phyloP scores from a whole-genome alignment of 2,113 vertebrate species.

The Hippocampus abdominalis region DNA sequence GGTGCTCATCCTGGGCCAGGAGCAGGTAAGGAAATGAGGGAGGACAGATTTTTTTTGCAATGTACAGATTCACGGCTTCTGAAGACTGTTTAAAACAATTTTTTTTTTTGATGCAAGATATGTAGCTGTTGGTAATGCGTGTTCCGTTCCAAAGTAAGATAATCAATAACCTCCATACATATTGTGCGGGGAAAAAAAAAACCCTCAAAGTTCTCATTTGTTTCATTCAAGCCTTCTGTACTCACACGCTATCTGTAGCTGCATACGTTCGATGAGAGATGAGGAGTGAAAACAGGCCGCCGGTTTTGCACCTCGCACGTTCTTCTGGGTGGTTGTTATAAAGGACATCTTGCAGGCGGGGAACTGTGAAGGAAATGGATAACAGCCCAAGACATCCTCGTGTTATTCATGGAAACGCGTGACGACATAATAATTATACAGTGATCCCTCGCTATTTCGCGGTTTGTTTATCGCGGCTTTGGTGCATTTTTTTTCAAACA shows the following conservation, averaged over 20 bases:
- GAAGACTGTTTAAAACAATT: background rate
- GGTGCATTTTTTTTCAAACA: too few relatives aligned
- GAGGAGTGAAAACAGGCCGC: background rate
- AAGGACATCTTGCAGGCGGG: background rate
- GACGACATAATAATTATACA: too few relatives aligned
- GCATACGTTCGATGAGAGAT: background rate
- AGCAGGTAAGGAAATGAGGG: conserved; percentile 78
- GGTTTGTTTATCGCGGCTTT: too few relatives aligned
- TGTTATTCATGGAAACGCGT: background rate
- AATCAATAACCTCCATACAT: conserved; percentile 20
- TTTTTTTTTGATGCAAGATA: background rate
- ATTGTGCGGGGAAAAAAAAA: too few relatives aligned
- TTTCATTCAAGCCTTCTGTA: background rate
- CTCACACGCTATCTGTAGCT: background rate
- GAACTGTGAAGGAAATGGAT: background rate
- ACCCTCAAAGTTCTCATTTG: too few relatives aligned
- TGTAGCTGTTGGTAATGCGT: conserved; percentile 5
- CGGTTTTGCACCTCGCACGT: background rate
- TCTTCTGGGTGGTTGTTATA: background rate
- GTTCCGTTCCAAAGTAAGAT: conserved; percentile 14
- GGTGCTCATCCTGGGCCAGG: conserved; percentile 90
- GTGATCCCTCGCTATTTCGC: too few relatives aligned
- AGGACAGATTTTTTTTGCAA: background rate
- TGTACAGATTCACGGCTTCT: background rate
- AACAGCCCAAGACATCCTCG: background rate